Percentiles rank a stretch among this genome's conserved stretches.
Evolutionary conservation across 2,797 vertebrate species (phyloP).

Genomic region (Oophaga sylvatica): DNA sequence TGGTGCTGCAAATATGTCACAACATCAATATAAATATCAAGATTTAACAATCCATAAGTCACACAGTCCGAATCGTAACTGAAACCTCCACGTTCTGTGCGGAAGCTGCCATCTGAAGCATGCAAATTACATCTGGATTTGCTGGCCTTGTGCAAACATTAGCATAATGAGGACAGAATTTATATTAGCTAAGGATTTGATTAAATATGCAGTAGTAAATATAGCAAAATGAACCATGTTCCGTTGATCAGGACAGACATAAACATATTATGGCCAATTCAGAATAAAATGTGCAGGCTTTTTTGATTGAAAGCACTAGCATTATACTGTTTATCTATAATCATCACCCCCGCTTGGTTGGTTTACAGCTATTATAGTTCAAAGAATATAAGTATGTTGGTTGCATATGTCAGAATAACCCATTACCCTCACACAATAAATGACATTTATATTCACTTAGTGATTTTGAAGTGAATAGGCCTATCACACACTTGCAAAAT

Average conservation of each 20-base stretch:
- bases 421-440: neutral
- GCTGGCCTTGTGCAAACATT: constrained; percentile 73
- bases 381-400: neutral
- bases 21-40: constrained; percentile 80
- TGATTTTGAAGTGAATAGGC: neutral
- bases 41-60: constrained; percentile 86
- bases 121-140: constrained; percentile 77
- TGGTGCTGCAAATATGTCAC: constrained; percentile 85
- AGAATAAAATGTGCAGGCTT: constrained; percentile 37
- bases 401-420: neutral
- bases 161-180: constrained; percentile 71
- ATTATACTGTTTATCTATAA: constrained; percentile 39
- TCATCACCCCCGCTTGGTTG: neutral
- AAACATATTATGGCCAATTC: constrained; percentile 52
- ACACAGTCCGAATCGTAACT: constrained; percentile 87
- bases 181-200: constrained; percentile 68
- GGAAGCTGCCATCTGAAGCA: constrained; percentile 71
- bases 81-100: constrained; percentile 69
- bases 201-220: constrained; percentile 69
- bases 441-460: neutral
- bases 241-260: constrained; percentile 47
- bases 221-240: constrained; percentile 63
- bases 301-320: constrained; percentile 56
- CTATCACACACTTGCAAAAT: neutral
- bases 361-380: neutral